A percentile compares a stretch with the other conserved stretches of the same genome.
These are phyloP conservation scores for Aplysia californica DNA, from an alignment of 1,140 invertebrate genomes.

Conservation along the genomic window DNA sequence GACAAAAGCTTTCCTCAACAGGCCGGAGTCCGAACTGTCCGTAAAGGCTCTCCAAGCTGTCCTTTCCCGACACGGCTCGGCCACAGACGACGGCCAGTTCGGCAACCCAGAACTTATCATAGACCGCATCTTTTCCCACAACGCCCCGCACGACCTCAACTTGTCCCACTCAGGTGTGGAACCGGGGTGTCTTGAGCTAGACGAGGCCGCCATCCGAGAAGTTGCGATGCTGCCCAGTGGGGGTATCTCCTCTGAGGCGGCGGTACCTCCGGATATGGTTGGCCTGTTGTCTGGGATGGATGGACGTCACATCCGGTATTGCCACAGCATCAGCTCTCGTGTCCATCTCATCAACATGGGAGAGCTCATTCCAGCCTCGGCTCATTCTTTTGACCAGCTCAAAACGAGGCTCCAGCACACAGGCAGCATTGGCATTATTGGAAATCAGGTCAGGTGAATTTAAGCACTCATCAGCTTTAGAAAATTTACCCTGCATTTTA, in stretches of 20 bases:
- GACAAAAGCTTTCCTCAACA: conserved; percentile 37
- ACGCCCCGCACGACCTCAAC: conserved; percentile 11
- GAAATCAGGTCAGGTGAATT: conserved; percentile 46
- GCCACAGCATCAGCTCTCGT: conserved; percentile 35
- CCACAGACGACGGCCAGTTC: conserved; percentile 7
- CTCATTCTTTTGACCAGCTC: conserved; percentile 37
- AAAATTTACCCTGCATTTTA: no score
- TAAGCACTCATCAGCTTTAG: no score
- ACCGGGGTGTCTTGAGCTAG: conserved; percentile 33
- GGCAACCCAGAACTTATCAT: conserved; percentile 43
- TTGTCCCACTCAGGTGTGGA: conserved; percentile 27
- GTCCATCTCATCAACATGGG: conserved; percentile 33
- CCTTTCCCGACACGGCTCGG: conserved; percentile 30
- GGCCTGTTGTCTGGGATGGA: conserved; percentile 37
- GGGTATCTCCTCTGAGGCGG: not conserved
- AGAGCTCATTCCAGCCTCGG: conserved; percentile 44
- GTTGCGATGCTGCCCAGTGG: conserved; percentile 25
- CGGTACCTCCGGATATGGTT: not conserved
- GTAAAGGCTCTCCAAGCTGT: conserved; percentile 37
- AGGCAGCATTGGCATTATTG: conserved; percentile 45
- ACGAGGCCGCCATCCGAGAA: conserved; percentile 31
- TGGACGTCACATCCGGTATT: conserved; percentile 42
- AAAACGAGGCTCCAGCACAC: conserved; percentile 37
- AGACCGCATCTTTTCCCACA: conserved; percentile 43
- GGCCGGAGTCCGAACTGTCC: conserved; percentile 29